Evolutionary conservation across 2,113 vertebrate species (phyloP).

Genomic region (Hystrix cristata): DNA sequence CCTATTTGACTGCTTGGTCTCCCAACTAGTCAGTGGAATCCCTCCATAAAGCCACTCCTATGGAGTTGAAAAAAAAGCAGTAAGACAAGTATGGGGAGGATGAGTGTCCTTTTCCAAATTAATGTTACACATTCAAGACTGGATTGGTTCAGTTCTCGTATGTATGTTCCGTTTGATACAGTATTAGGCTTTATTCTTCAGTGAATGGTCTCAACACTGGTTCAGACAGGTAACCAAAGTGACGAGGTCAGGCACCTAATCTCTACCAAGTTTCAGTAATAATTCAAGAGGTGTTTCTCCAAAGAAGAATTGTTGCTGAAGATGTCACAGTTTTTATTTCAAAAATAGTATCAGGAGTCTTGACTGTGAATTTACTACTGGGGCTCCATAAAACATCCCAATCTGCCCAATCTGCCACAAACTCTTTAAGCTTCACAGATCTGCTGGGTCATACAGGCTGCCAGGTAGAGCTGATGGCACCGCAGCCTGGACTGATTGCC

Average conservation of each 20-base stretch:
- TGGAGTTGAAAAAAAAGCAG: not conserved
- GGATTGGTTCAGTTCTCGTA: not conserved
- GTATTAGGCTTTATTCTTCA: not conserved
- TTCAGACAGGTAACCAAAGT: constrained; percentile 13
- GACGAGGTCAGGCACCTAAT: not conserved
- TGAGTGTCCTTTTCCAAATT: not conserved
- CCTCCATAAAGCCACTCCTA: not conserved
- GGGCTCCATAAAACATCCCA: constrained; percentile 36
- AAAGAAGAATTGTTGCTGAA: not conserved
- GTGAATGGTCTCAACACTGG: not conserved
- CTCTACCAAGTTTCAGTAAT: not conserved
- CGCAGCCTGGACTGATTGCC: constrained; percentile 68
- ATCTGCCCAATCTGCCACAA: constrained; percentile 42
- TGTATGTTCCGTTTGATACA: not conserved
- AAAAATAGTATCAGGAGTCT: constrained; percentile 31
- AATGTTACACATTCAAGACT: not conserved
- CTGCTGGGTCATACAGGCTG: constrained; percentile 37
- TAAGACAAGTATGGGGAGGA: not conserved
- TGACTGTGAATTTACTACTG: not conserved
- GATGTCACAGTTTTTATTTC: not conserved
- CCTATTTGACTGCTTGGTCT: not conserved
- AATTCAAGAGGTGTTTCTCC: constrained; percentile 21
- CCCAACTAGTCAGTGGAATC: not conserved
- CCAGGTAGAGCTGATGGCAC: constrained; percentile 35
- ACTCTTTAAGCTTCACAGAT: constrained; percentile 51